phyloP scores from a whole-genome alignment of 2,888 invertebrate species.

The Eupithecia insigniata region DNA sequence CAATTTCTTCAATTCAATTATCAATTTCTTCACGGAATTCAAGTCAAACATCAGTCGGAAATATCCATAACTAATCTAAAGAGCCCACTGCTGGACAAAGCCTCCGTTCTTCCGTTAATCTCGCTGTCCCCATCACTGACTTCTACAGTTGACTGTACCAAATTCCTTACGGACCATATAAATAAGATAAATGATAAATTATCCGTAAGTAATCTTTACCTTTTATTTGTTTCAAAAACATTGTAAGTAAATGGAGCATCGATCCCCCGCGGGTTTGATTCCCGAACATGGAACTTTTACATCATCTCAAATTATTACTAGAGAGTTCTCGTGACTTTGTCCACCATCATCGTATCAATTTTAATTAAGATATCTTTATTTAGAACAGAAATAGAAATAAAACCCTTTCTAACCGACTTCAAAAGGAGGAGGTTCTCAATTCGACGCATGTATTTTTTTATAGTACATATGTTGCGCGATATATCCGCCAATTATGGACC shows the following conservation, averaged over 20 bases:
- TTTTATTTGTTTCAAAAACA: constrained; percentile 16
- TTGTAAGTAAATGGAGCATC: constrained; percentile 21
- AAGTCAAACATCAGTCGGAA: no score
- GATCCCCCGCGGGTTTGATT: constrained; percentile 18
- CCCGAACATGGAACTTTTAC: constrained; percentile 1
- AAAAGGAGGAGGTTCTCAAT: no score
- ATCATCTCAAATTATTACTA: not conserved
- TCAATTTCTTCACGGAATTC: no score
- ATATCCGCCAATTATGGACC: no score
- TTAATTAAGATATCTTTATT: not conserved
- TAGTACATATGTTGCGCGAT: no score
- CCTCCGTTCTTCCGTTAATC: no score
- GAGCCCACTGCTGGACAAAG: no score
- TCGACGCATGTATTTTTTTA: no score
- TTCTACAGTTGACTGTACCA: not conserved
- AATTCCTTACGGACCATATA: constrained; percentile 2
- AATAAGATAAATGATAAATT: constrained; percentile 9
- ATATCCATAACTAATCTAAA: no score
- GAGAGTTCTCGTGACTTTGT: not conserved
- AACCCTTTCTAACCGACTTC: no score
- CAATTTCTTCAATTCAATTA: no score
- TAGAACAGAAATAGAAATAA: not conserved
- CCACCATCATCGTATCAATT: not conserved
- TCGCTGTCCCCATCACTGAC: not conserved
- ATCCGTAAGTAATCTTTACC: constrained; percentile 1